Evolutionary conservation across 2,888 invertebrate species (phyloP), one percentile per base, ranked within the genome.

Genomic region (Macrosoma leucophasiata): DNA sequence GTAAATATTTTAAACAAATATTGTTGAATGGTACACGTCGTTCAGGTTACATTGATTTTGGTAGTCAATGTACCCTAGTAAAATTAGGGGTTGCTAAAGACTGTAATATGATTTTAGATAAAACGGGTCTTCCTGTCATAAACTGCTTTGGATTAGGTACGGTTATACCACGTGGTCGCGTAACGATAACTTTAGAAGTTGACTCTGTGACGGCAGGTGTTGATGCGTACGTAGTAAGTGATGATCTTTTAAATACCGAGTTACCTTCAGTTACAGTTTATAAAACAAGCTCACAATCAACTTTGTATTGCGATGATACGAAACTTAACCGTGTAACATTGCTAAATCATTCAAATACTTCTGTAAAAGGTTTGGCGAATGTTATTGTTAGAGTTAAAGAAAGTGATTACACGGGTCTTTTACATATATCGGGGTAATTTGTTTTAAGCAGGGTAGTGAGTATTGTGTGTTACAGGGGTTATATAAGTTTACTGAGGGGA

Each of bases 61-160:
- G 46, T 8, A 46, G 46, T 20, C 29, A 46, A 25, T 42, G 42
- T 13, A 34, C 40, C 2, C 12, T 46, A 3, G 19, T 43, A 8
- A 27, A 20, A n/a, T 4, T 2, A 3, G 29, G 32, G 10, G 18
- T 13, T 10, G 39, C 29, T 8, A 3, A 13, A 6, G 24, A 30
- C 11, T 9, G 18, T 1, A 27, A 33, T 20, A 4, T 29, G 17
- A 10, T n/a, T n/a, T 13, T 33, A 6, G 9, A 17, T 14, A 24
- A 5, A 1, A 13, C 21, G 6, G 12, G 30, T 4, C 11, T 43
- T 4, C 43, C 43, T 9, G 12, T 32, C 5, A 8, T 43, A 3
- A 29, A 31, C 10, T 37, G 43, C n/a, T 32, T 36, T 25, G 43
- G 39, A 3, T 27, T 20, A 6, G 28, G 30, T 27, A 18, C 26